Evolutionary conservation across 2,888 invertebrate genomes (phyloP).

Genomic region (Rosalia funebris): DNA sequence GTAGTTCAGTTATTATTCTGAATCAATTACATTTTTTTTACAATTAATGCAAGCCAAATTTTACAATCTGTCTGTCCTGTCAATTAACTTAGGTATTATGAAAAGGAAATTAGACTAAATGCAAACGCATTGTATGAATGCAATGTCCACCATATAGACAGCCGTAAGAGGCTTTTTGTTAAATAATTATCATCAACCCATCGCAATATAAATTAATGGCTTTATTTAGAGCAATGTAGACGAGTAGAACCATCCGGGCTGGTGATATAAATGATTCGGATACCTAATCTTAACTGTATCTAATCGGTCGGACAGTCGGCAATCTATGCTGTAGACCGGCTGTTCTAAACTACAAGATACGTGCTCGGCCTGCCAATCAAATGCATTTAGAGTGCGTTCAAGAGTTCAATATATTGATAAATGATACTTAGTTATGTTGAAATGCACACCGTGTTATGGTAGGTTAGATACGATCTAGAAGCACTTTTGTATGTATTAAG

Average conservation of each 20-base stretch:
- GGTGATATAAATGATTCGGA: slow-evolving; percentile 40
- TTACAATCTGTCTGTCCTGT: no score
- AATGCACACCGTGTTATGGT: slow-evolving; percentile 41
- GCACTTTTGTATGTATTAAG: slow-evolving; percentile 28
- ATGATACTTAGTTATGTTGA: slow-evolving; percentile 48
- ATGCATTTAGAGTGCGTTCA: slow-evolving; percentile 46
- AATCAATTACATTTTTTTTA: no score
- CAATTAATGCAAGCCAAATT: no score
- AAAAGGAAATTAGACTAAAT: no score
- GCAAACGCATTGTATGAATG: no score
- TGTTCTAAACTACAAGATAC: slow-evolving; percentile 46
- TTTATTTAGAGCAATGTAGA: slow-evolving; percentile 26
- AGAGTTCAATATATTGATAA: slow-evolving; percentile 52
- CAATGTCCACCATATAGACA: no score
- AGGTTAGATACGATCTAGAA: slow-evolving; percentile 34
- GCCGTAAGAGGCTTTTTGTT: slow-evolving; percentile 1
- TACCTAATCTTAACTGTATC: slow-evolving; percentile 54
- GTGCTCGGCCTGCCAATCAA: slow-evolving; percentile 55
- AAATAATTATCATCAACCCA: slow-evolving; percentile 1
- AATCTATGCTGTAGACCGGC: slow-evolving; percentile 43
- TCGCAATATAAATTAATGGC: slow-evolving; percentile 23
- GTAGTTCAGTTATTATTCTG: no score
- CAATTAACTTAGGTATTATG: no score
- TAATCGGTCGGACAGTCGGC: slow-evolving; percentile 38
- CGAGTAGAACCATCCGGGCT: slow-evolving; percentile 10